Evolutionary conservation across 2,888 invertebrate species (phyloP), one percentile per base, ranked within the genome.

Genomic region (Macroteleia sp.): DNA sequence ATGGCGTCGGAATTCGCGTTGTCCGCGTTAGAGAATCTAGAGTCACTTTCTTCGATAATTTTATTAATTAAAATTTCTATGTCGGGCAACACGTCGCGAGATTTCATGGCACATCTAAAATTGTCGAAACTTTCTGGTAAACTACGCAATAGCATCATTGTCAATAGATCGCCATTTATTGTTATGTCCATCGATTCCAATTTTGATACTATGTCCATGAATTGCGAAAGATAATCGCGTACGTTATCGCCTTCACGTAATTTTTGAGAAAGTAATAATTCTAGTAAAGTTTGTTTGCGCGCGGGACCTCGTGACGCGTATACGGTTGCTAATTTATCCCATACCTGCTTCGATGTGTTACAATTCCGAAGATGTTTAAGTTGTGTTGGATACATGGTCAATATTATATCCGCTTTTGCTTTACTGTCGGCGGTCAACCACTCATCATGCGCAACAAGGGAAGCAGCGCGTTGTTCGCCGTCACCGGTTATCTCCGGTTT

Each of bases 41-140:
- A n/a, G 42, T n/a, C 10, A 2, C 9, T 9, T 20, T 42, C 42
- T 42, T 42, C 20, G 20, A 42, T 20, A 9, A 42, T 42, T 20
- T 42, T 42, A 1, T 1, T 1, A 1, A n/a, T 42, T n/a, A 42
- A 6, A 2, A 4, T 19, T 19, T 42, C 42, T 6, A 20, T 8
- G 8, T 52, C 34, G 0, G 82, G 82, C 8, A 83, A 48, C 10
- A 6, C 1, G 12, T 73, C 62, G 1, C 42, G 64, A 2, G 64
- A 64, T 34, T 73, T 66, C 1, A 50, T 79, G 5, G 77, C 79
- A 28, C 73, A 56, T 8, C 78, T 22, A 30, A 78, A 78, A 36
- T 57, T 70, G 9, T 75, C 67, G 10, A n/a, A 57, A 10, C 44
- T 64, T 2, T 3, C 16, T 2, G 57, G 67, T 10, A 70, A 19